These are phyloP conservation scores for Antedon mediterranea DNA, from an alignment of 53 echinoderm and acorn worm genomes.

Conservation along the genomic window DNA sequence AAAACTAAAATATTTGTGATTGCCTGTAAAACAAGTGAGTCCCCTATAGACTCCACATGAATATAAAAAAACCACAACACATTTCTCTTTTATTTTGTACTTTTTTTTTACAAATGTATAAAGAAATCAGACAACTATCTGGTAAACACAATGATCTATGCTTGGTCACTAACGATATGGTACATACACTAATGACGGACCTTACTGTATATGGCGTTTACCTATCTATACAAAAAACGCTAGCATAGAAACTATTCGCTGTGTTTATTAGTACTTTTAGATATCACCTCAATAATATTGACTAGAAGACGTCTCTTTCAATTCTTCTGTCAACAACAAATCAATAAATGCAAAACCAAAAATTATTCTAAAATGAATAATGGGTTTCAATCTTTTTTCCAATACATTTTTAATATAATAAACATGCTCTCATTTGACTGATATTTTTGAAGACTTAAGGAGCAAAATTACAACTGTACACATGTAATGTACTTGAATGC, in stretches of 20 bases:
- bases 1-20: background rate
- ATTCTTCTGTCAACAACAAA: too few species aligned
- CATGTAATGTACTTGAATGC: too few species aligned
- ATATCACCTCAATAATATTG: background rate
- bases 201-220: background rate
- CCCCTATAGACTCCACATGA: background rate
- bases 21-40: background rate
- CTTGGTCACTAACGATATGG: background rate
- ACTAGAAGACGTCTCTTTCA: background rate
- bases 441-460: too few species aligned
- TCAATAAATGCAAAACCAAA: too few species aligned
- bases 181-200: background rate
- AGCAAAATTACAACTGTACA: too few species aligned
- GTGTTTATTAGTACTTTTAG: background rate
- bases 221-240: background rate
- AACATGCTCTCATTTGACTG: too few species aligned
- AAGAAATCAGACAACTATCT: background rate
- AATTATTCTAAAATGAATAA: too few species aligned
- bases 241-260: background rate
- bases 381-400: too few species aligned
- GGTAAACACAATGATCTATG: background rate
- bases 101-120: background rate
- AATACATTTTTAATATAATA: too few species aligned
- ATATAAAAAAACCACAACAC: background rate
- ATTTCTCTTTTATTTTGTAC: background rate